Conservation (phyloP, 2,113 vertebrate genomes). For the Brevimyrus niger region DNA sequence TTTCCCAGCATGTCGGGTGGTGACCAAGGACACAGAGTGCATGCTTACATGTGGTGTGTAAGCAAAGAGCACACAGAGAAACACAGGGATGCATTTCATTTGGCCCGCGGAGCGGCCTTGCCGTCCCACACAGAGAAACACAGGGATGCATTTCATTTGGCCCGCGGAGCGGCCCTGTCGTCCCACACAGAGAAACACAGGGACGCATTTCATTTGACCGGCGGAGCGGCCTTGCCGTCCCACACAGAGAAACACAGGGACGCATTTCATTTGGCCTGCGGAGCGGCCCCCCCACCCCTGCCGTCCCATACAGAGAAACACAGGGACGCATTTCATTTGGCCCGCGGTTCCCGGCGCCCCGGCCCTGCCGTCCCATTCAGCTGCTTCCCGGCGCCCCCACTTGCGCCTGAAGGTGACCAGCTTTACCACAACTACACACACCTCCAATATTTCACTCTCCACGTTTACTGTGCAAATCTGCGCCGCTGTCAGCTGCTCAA, state of each 20-base stretch:
- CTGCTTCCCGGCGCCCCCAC: background rate
- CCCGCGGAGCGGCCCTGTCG: background rate
- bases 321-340: background rate
- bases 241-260: background rate
- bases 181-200: background rate
- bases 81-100: background rate
- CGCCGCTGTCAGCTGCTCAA: background rate
- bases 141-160: background rate
- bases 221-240: background rate
- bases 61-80: background rate
- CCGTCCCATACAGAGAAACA: background rate
- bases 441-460: background rate
- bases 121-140: background rate
- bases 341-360: background rate
- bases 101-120: background rate
- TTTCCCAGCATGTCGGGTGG: background rate
- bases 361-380: background rate
- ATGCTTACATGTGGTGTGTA: background rate
- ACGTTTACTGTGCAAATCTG: background rate
- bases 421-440: background rate
- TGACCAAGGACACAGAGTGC: background rate
- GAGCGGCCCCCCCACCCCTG: too few species aligned
- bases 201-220: background rate
- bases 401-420: background rate
- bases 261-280: background rate